Conservation (phyloP, 2,797 vertebrate species). For the Lophotriccus pileatus region DNA sequence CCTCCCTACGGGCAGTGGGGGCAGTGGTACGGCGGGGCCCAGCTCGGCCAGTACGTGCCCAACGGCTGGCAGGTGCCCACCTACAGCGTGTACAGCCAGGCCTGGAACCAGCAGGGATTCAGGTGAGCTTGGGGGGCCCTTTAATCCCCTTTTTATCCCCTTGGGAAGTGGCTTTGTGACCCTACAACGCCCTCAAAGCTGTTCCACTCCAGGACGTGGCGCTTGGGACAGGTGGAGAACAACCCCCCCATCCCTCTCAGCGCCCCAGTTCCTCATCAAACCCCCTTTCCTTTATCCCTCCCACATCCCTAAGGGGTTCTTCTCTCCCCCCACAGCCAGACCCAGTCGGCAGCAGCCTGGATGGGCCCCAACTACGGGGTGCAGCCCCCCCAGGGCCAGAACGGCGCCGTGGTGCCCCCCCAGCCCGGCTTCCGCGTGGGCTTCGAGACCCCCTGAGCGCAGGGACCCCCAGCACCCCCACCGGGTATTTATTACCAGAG, state of each 20-base stretch:
- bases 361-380: neutral
- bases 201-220: neutral
- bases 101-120: constrained; percentile 97
- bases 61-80: constrained; percentile 97
- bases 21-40: constrained; percentile 93
- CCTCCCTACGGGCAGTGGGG: constrained; percentile 95
- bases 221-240: neutral
- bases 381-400: neutral
- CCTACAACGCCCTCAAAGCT: no score
- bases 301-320: neutral
- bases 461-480: neutral
- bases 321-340: neutral
- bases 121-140: constrained; percentile 80
- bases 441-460: neutral
- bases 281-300: neutral
- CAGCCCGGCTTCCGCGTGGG: neutral
- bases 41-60: constrained; percentile 94
- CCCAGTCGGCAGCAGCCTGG: neutral
- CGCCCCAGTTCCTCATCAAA: neutral
- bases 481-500: neutral
- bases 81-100: constrained; percentile 91
- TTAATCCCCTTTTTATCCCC: neutral
- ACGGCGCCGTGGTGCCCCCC: neutral
- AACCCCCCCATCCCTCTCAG: no score
- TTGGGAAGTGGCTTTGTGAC: neutral